These are phyloP conservation scores for Sclerodermus sp. DNA, from an alignment of 2,888 invertebrate genomes.

Conservation along the genomic window DNA sequence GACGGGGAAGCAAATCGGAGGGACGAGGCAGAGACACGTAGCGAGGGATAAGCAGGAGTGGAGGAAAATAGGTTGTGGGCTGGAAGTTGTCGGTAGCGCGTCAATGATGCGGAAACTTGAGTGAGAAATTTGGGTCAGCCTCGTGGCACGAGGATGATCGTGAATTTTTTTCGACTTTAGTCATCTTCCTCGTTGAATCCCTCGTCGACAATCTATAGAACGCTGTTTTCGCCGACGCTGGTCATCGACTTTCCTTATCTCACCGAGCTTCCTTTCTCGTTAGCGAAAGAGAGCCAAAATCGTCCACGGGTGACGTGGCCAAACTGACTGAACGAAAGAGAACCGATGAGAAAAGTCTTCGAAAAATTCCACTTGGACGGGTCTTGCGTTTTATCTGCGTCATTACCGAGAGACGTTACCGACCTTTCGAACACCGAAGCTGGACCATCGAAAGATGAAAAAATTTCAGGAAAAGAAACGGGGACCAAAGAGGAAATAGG, in stretches of 20 bases:
- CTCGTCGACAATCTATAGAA: conserved; percentile 17
- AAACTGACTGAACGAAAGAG: conserved; percentile 1
- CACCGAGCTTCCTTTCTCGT: conserved; percentile 17
- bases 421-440: too few species aligned
- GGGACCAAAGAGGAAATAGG: too few species aligned
- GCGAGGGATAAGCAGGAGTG: too few species aligned
- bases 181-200: conserved; percentile 6
- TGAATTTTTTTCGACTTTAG: conserved; percentile 25
- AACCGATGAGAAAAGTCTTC: conserved; percentile 2
- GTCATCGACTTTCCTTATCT: conserved; percentile 24
- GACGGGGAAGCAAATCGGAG: conserved; percentile 5
- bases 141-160: conserved; percentile 28
- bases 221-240: conserved; percentile 28
- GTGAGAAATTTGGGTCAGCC: conserved; percentile 35
- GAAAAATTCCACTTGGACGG: background rate
- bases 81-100: conserved; percentile 19
- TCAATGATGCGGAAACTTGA: conserved; percentile 34
- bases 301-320: conserved; percentile 14
- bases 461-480: too few species aligned
- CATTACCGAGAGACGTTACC: too few species aligned
- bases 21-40: conserved; percentile 8
- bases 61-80: too few species aligned
- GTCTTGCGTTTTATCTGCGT: too few species aligned
- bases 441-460: too few species aligned
- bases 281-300: conserved; percentile 20